Percentiles rank a stretch among this genome's conserved stretches.
Evolutionary conservation across 2,888 invertebrate species (phyloP).

Genomic region (Anaspis maculata): DNA sequence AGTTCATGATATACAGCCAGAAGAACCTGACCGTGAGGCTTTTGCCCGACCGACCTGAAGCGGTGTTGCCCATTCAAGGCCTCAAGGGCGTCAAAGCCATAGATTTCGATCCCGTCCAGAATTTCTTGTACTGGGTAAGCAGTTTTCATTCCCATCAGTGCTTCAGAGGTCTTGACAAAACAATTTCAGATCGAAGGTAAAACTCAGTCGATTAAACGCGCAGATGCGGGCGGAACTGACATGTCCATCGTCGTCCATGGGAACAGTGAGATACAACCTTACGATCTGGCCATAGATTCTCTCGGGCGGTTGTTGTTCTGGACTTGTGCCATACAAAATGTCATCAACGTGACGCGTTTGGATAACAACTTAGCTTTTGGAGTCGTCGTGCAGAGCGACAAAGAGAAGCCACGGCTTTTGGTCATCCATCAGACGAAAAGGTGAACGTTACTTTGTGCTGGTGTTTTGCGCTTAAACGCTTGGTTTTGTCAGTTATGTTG

Average conservation of each 20-base stretch:
- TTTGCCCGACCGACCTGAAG: constrained; percentile 76
- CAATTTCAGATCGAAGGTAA: constrained; percentile 11
- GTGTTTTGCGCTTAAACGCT: constrained; percentile 3
- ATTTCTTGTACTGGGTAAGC: constrained; percentile 62
- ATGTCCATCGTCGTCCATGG: constrained; percentile 47
- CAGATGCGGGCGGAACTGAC: constrained; percentile 56
- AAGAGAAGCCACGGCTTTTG: constrained; percentile 74
- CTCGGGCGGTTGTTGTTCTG: constrained; percentile 79
- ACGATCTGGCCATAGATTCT: constrained; percentile 80
- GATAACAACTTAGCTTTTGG: constrained; percentile 51
- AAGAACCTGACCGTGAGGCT: constrained; percentile 75
- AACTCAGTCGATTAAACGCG: constrained; percentile 49
- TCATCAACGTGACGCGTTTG: constrained; percentile 80
- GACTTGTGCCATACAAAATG: constrained; percentile 75
- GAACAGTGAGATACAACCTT: constrained; percentile 56
- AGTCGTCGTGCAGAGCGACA: constrained; percentile 64
- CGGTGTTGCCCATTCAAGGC: constrained; percentile 69
- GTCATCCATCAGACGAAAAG: constrained; percentile 78
- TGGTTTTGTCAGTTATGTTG: constrained; percentile 6
- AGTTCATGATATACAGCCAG: constrained; percentile 80
- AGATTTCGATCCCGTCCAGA: constrained; percentile 75
- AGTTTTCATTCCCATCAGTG: not conserved
- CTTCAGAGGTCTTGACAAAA: not conserved
- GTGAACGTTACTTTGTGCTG: too few relatives aligned
- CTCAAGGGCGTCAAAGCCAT: constrained; percentile 73